Conservation (phyloP, 2,888 invertebrate genomes). For the Alsophila aescularia region DNA sequence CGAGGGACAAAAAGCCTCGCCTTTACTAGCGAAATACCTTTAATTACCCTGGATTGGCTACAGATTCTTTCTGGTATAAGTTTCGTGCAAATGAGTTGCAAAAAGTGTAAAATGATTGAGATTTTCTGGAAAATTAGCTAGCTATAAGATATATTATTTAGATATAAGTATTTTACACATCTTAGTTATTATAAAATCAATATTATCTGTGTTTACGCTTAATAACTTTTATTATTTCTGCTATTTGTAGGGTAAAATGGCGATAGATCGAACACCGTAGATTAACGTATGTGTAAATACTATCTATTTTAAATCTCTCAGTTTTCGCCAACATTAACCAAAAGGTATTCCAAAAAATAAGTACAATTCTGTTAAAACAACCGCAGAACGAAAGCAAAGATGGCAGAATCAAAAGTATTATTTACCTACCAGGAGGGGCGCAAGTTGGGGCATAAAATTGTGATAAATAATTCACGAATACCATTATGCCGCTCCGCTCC, state of each 20-base stretch:
- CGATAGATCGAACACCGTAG: too few relatives aligned
- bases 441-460: conserved; percentile 74
- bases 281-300: too few relatives aligned
- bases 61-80: background rate
- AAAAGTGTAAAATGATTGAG: background rate
- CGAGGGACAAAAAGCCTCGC: conserved; percentile 1
- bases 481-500: conserved; percentile 67
- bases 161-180: too few relatives aligned
- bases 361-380: conserved; percentile 2
- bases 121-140: conserved; percentile 7
- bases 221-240: too few relatives aligned
- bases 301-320: background rate
- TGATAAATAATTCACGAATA: conserved; percentile 75
- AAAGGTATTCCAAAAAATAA: background rate
- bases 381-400: conserved; percentile 6
- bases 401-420: conserved; percentile 70
- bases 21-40: background rate
- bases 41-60: conserved; percentile 9
- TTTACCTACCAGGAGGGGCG: conserved; percentile 65
- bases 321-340: background rate
- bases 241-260: too few relatives aligned
- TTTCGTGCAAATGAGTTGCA: background rate
- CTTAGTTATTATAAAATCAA: too few relatives aligned
- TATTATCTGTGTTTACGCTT: too few relatives aligned
- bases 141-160: background rate